Base-by-base conservation (phyloP, 2,797 vertebrate genomes). In the Chanos chanos region DNA sequence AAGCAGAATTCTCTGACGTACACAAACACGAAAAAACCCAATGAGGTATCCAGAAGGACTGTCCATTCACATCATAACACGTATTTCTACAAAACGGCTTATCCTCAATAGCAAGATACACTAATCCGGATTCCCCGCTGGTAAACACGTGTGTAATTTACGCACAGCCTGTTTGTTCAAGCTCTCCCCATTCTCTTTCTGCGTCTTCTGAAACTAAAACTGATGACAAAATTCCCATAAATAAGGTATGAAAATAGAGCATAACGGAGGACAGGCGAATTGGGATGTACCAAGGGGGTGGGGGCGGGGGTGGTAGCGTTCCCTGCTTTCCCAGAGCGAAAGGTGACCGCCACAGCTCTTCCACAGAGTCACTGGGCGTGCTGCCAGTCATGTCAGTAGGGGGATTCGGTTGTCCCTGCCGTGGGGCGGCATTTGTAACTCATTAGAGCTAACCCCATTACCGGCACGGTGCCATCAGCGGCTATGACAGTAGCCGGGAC, bases 391-490 rank as follows among this genome's bases (percentile, higher is more conserved):
- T 54, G 10, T 73, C 72, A 72, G 72, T 61, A 45, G 72, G 73
- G 70, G 66, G 76, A n/a, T n/a, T n/a, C 69, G 80, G 64, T 67
- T 67, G 74, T 68, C 47, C 60, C 61, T 54, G 70, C 76, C 79
- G 69, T 71, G 76, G 77, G 79, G 77, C 70, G n/a, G 80, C 75
- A 70, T 77, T 82, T 82, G 78, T 83, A 83, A 83, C 83, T 86
- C 72, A 86, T 85, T 85, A 80, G 68, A 10, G 71, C 62, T 50
- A 68, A 68, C 77, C 76, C 66, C 75, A 70, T 83, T 80, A 83
- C 80, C 64, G 75, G 68, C 25, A 15, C 21, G 7, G 25, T 12
- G 6, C 15, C n/a, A 5, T 15, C 55, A 30, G 54, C 45, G 52
- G 39, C 40, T 66, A 33, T 71, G 44, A 7, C 12, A 34, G 40